phyloP scores from a whole-genome alignment of 2,797 vertebrate genomes.

The Cirrhinus molitorella region DNA sequence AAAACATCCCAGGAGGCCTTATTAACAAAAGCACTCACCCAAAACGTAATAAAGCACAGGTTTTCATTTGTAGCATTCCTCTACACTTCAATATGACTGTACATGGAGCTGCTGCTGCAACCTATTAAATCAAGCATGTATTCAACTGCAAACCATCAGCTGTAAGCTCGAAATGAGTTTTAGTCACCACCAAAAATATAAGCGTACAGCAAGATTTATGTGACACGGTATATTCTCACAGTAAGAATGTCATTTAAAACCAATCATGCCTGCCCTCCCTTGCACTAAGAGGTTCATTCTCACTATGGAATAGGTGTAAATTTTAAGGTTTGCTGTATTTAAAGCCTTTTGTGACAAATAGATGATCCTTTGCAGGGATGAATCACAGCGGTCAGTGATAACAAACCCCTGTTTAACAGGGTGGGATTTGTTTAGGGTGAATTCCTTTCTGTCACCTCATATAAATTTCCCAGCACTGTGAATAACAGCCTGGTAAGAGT shows the following conservation, averaged over 20 bases:
- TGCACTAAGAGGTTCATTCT: slow-evolving; percentile 58
- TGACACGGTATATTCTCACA: not conserved
- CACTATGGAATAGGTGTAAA: slow-evolving; percentile 65
- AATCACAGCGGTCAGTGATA: slow-evolving; percentile 76
- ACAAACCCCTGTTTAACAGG: slow-evolving; percentile 74
- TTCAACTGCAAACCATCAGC: slow-evolving; percentile 31
- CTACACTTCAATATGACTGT: slow-evolving; percentile 56
- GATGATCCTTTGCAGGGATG: slow-evolving; percentile 72
- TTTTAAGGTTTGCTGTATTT: slow-evolving; percentile 64
- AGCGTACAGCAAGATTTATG: slow-evolving; percentile 7
- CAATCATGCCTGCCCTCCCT: not conserved
- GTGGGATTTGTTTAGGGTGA: slow-evolving; percentile 74
- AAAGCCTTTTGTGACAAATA: slow-evolving; percentile 66
- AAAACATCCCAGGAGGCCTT: slow-evolving; percentile 62
- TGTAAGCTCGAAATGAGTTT: slow-evolving; percentile 1
- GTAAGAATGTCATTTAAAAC: slow-evolving; percentile 36
- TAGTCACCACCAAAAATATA: not conserved
- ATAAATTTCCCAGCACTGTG: slow-evolving; percentile 74
- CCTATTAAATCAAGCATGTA: slow-evolving; percentile 57
- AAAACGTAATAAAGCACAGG: slow-evolving; percentile 67
- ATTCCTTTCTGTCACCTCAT: slow-evolving; percentile 81
- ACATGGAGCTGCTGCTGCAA: slow-evolving; percentile 43
- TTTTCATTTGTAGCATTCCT: slow-evolving; percentile 42
- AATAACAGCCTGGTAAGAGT: slow-evolving; percentile 66
- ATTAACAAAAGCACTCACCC: slow-evolving; percentile 66